Conservation (phyloP, 2,888 invertebrate genomes). For the Malacosoma neustria region DNA sequence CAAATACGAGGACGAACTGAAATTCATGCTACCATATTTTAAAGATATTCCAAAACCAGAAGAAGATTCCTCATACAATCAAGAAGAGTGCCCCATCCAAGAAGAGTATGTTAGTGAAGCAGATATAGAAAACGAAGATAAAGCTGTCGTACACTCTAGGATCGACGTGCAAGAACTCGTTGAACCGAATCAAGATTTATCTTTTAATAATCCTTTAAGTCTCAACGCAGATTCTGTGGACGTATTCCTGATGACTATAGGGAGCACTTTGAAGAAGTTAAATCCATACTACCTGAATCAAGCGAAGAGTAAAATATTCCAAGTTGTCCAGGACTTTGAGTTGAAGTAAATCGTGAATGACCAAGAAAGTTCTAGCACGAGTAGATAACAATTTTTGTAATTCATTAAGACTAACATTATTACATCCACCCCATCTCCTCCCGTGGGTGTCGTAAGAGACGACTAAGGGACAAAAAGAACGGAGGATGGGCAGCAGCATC, state of each 20-base stretch:
- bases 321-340: slow-evolving; percentile 62
- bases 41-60: slow-evolving; percentile 22
- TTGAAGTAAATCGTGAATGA: slow-evolving; percentile 49
- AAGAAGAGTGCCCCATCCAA: too few relatives aligned
- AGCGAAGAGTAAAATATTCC: slow-evolving; percentile 61
- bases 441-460: too few relatives aligned
- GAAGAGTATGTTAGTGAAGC: too few relatives aligned
- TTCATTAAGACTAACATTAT: too few relatives aligned
- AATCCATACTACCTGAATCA: slow-evolving; percentile 56
- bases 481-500: too few relatives aligned
- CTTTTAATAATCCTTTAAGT: slow-evolving; percentile 21
- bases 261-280: slow-evolving; percentile 47
- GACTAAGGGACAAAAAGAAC: too few relatives aligned
- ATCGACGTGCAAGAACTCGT: slow-evolving; percentile 28
- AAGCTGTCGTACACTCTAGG: slow-evolving; percentile 27
- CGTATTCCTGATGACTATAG: slow-evolving; percentile 52
- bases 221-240: slow-evolving; percentile 42
- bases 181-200: slow-evolving; percentile 31
- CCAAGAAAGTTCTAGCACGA: too few relatives aligned
- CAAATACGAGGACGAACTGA: slow-evolving; percentile 52
- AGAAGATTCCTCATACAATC: slow-evolving; percentile 35
- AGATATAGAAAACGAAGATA: too few relatives aligned
- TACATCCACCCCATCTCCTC: too few relatives aligned
- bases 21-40: slow-evolving; percentile 50
- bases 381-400: too few relatives aligned